These are phyloP conservation scores for Folsomia candida DNA, from an alignment of 2,888 invertebrate genomes.

Conservation along the genomic window DNA sequence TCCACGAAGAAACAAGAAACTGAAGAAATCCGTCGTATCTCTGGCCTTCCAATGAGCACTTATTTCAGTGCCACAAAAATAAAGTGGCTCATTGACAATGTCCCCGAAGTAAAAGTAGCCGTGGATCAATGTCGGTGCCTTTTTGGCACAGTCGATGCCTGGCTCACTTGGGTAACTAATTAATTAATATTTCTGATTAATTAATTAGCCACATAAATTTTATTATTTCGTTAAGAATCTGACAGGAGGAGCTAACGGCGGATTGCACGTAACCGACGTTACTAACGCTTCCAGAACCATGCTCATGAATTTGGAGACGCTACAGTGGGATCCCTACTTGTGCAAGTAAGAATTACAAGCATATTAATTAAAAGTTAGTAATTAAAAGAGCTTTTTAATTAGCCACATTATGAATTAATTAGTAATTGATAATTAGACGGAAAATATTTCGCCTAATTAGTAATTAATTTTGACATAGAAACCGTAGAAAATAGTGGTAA, in stretches of 20 bases:
- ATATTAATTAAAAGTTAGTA: background rate
- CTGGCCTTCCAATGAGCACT: conserved; percentile 84
- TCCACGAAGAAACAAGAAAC: conserved; percentile 65
- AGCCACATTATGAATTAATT: no score
- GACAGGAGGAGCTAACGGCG: conserved; percentile 73
- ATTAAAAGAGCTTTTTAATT: no score
- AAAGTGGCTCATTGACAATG: conserved; percentile 89
- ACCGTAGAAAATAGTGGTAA: no score
- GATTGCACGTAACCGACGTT: conserved; percentile 85
- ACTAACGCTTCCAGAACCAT: conserved; percentile 92
- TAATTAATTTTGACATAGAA: no score
- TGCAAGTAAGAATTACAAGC: conserved; percentile 60
- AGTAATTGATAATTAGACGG: no score
- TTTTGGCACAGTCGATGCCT: conserved; percentile 52
- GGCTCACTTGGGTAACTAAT: conserved; percentile 13
- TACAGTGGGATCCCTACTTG: conserved; percentile 80
- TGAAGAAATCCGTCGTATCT: conserved; percentile 67
- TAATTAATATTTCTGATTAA: no score
- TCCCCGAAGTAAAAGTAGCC: conserved; percentile 72
- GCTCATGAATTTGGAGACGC: conserved; percentile 82
- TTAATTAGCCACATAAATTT: background rate
- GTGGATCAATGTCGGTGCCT: conserved; percentile 72
- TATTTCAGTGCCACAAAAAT: conserved; percentile 90
- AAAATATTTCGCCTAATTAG: no score
- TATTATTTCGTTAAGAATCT: conserved; percentile 63